Evolutionary conservation across 2,888 invertebrate species (phyloP).

Genomic region (Zygogramma bicolorata): DNA sequence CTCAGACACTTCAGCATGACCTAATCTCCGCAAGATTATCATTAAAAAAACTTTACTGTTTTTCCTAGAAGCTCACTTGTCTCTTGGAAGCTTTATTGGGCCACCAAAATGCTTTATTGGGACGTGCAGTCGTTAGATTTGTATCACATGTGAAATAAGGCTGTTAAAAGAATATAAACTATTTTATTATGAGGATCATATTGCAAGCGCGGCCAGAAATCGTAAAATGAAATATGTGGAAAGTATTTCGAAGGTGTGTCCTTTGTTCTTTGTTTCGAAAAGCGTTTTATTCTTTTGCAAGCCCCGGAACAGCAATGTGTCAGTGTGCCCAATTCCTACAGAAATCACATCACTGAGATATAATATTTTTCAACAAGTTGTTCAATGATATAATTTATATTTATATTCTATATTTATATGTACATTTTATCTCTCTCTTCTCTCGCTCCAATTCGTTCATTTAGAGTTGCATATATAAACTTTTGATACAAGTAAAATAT

Average conservation of each 20-base stretch:
- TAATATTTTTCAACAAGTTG: too few species aligned
- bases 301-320: too few species aligned
- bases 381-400: too few species aligned
- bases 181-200: conserved; percentile 36
- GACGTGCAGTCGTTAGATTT: conserved; percentile 30
- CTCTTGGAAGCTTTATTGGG: conserved; percentile 5
- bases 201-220: conserved; percentile 21
- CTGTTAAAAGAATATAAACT: conserved; percentile 36
- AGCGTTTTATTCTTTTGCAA: background rate
- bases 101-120: conserved; percentile 28
- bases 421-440: too few species aligned
- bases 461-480: too few species aligned
- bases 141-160: conserved; percentile 32
- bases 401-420: too few species aligned
- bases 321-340: too few species aligned
- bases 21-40: background rate
- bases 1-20: background rate
- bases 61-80: conserved; percentile 20
- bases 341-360: too few species aligned
- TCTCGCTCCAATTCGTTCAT: too few species aligned
- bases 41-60: conserved; percentile 9
- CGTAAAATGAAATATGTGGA: conserved; percentile 33
- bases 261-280: background rate
- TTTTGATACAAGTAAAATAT: too few species aligned
- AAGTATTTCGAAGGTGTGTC: conserved; percentile 22